A percentile compares a stretch with the other conserved stretches of the same genome.
phyloP scores from a whole-genome alignment of 2,797 vertebrate genomes.

The Lacerta bilineata region DNA sequence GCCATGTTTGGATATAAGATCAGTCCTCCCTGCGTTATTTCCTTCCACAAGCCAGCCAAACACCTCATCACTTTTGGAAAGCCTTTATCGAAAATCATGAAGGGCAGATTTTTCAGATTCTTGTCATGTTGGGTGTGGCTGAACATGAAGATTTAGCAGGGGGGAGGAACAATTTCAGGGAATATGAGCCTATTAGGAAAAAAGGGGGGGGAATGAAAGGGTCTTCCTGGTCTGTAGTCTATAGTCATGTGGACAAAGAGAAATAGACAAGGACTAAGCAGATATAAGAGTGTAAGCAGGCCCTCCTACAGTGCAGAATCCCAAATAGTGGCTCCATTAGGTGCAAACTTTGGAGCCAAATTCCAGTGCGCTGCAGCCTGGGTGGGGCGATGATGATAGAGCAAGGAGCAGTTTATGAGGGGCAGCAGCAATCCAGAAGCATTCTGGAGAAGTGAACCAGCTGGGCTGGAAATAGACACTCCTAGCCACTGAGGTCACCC shows the following conservation, averaged over 20 bases:
- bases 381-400: too few relatives aligned
- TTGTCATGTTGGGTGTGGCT: not conserved
- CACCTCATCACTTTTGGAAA: slow-evolving; percentile 42
- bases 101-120: slow-evolving; percentile 49
- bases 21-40: slow-evolving; percentile 20
- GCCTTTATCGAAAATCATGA: slow-evolving; percentile 41
- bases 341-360: not conserved
- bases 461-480: too few relatives aligned
- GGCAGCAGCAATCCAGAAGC: too few relatives aligned
- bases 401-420: too few relatives aligned
- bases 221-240: slow-evolving; percentile 3
- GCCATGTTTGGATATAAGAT: slow-evolving; percentile 45
- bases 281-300: not conserved
- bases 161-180: not conserved
- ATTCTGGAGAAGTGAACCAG: too few relatives aligned
- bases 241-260: not conserved
- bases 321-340: not conserved
- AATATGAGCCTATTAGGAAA: not conserved
- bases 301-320: not conserved
- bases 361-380: too few relatives aligned
- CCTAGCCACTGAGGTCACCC: too few relatives aligned
- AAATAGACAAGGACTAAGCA: not conserved
- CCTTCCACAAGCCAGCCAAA: slow-evolving; percentile 36
- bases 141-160: fast-evolving
- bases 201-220: not conserved